These are phyloP conservation scores for Clamator glandarius DNA, from an alignment of 2,797 vertebrate genomes.

Conservation along the genomic window DNA sequence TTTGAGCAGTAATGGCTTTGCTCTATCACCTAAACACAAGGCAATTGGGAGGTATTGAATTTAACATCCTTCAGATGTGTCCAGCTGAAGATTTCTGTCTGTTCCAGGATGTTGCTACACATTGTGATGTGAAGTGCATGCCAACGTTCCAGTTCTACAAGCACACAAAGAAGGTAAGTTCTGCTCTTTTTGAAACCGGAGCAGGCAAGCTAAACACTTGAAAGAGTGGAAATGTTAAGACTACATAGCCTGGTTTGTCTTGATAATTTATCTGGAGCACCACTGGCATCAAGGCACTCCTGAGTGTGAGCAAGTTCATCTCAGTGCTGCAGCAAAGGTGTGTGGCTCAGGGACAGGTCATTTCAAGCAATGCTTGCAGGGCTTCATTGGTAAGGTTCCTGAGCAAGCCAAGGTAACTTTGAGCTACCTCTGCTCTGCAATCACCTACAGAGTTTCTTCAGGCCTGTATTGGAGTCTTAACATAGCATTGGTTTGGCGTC, in stretches of 20 bases:
- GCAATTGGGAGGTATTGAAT: neutral
- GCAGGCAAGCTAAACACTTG: neutral
- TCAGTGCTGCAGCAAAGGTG: neutral
- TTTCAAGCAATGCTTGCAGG: neutral
- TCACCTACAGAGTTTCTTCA: neutral
- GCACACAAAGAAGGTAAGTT: constrained; percentile 80
- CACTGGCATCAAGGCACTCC: neutral
- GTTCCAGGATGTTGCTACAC: constrained; percentile 82
- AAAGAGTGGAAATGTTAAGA: neutral
- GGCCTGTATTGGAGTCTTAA: neutral
- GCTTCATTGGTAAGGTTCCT: neutral
- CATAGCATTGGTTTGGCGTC: neutral
- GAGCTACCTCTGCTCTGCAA: neutral
- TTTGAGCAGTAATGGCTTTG: neutral
- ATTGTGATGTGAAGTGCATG: constrained; percentile 85
- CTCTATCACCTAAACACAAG: neutral
- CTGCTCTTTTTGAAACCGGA: neutral
- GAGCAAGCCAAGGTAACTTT: neutral
- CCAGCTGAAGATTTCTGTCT: neutral
- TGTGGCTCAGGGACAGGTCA: neutral
- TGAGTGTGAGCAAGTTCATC: neutral
- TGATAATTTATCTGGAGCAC: neutral
- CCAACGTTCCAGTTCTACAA: constrained; percentile 92
- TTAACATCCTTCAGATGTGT: neutral
- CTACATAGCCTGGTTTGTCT: neutral